Base-by-base conservation (phyloP, 2,888 invertebrate species). In the Platyscelio sp. region DNA sequence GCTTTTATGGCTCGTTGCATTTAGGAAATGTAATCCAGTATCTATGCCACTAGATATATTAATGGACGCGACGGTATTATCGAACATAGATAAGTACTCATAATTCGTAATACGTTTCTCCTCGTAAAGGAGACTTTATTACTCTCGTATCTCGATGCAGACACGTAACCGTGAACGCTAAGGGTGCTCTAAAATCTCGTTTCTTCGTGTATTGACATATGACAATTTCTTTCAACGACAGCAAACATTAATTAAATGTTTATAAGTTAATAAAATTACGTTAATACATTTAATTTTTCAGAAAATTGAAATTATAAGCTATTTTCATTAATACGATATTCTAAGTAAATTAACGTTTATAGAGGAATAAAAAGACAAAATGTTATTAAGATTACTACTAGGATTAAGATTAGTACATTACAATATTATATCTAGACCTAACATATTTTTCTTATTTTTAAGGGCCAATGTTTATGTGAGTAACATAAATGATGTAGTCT, bases 1-100 rank as follows among this genome's bases (percentile, higher is more conserved):
- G 77, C 80, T 77, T 81, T 85, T 81, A 85, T 81, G 81, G 81
- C 80, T 84, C 84, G 84, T 80, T 84, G 80, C 84, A 84, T 84
- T 84, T 84, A 84, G 84, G 84, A 84, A 84, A 77, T 77, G 84
- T 84, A 84, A 84, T 84, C 80, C 84, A 77, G 80, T 84, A 84
- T 84, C 84, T 84, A 80, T 84, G 84, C 84, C 79, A 75, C 84
- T 80, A 77, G 80, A 84, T 84, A 80, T 79, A 84, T 84, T 80
- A 84, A 84, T 84, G 84, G 84, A 80, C 80, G 84, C 84, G 80
- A 84, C 84, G 80, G 84, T 76, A 84, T 84, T 84, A 84, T 84
- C 84, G 84, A 85, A 85, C 80, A 80, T 80, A 85, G 85, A 85
- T 85, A 85, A 84, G 85, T 85, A 81, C 85, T 85, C 85, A 85